Evolutionary conservation across 2,113 vertebrate species (phyloP).

Genomic region (Rhizomys pruinosus): DNA sequence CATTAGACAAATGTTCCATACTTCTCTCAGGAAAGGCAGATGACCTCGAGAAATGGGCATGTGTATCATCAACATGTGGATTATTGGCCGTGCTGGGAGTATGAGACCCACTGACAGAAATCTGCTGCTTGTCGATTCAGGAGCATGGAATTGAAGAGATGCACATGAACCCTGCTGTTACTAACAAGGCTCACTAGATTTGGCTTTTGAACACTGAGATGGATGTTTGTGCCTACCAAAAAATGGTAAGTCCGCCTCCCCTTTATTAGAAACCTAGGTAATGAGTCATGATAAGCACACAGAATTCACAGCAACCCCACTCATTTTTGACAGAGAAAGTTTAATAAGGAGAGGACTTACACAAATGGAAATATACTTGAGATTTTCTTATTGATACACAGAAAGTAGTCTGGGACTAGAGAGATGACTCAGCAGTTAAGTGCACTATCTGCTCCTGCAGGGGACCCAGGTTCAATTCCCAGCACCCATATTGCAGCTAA

Average conservation of each 20-base stretch:
- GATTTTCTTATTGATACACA: neutral
- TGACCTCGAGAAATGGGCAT: neutral
- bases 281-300: neutral
- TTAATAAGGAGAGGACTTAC: neutral
- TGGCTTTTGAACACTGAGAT: neutral
- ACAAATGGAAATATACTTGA: neutral
- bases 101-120: neutral
- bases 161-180: neutral
- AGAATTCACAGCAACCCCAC: neutral
- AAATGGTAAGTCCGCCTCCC: neutral
- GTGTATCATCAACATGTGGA: no score
- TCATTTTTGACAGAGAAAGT: neutral
- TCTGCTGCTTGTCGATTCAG: neutral
- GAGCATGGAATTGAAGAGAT: neutral
- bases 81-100: neutral
- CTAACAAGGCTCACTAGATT: neutral
- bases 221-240: neutral
- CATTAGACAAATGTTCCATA: neutral
- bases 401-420: neutral
- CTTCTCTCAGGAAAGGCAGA: neutral
- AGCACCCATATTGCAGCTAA: no score
- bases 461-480: no score
- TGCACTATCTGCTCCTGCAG: no score
- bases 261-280: neutral
- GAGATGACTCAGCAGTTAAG: no score